A percentile compares a stretch with the other conserved stretches of the same genome.
phyloP scores from a whole-genome alignment of 2,113 vertebrate genomes.

The Trematomus loennbergii region DNA sequence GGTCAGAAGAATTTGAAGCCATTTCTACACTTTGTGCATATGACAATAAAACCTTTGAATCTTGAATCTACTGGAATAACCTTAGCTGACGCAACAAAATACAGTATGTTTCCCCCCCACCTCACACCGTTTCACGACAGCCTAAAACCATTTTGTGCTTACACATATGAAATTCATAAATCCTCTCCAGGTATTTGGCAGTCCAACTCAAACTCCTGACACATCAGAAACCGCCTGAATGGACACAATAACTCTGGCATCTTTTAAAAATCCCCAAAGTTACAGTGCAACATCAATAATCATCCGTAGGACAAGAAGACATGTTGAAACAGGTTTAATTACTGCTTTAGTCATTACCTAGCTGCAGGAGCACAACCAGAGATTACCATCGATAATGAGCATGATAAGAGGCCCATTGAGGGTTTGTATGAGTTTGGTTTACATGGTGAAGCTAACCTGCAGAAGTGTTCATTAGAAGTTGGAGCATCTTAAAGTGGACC shows the following conservation, averaged over 20 bases:
- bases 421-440: too few relatives aligned
- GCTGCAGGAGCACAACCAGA: slow-evolving; percentile 6
- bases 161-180: slow-evolving; percentile 25
- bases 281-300: background rate
- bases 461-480: too few relatives aligned
- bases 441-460: too few relatives aligned
- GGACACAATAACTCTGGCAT: slow-evolving; percentile 4
- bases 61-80: background rate
- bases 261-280: background rate
- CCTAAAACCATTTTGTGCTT: slow-evolving; percentile 25
- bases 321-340: background rate
- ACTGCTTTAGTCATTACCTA: background rate
- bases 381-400: background rate
- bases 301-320: too few relatives aligned
- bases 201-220: slow-evolving; percentile 24
- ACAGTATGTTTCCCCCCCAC: background rate
- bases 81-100: background rate
- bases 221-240: slow-evolving; percentile 26
- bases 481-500: too few relatives aligned
- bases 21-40: too few relatives aligned
- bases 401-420: too few relatives aligned
- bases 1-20: too few relatives aligned
- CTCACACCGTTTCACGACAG: background rate
- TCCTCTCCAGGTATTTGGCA: slow-evolving; percentile 19
- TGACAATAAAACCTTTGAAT: background rate